Evolutionary conservation across 2,113 vertebrate species (phyloP), one percentile per base, ranked within the genome.

Genomic region (Coreoperca whiteheadi): DNA sequence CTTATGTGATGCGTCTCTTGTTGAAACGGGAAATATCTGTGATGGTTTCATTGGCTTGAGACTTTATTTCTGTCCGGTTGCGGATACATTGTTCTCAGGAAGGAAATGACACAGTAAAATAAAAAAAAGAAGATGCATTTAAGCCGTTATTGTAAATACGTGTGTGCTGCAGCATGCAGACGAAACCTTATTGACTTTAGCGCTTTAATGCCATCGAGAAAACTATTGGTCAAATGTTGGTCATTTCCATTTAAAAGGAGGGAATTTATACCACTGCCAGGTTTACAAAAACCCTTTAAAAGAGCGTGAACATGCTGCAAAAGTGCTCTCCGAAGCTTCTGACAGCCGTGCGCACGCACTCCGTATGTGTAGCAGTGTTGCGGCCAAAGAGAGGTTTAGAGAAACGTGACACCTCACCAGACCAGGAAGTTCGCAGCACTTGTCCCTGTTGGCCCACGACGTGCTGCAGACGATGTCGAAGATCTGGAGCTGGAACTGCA

Each of bases 391-490:
- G 8, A 10, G 16, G 9, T 12, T 71, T 18, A 54, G 2, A 79
- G 2, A n/a, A 8, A 20, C 4, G 23, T 53, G 9, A 77, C n/a
- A 37, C 8, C 97, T 98, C 95, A 99, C 98, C 97, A 99, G 93
- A 73, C 95, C 96, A 25, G 98, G 98, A 78, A 99, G 96, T 83
- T 99, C 98, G 74, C 98, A 99, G 96, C 98, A 99, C 87, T 96
- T 97, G 94, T 99, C 98, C 84, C 95, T 95, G 93, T 90, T 93
- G 90, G 98, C 97, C 98, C 97, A 99, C 0, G 97, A 97, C 1
- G 97, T 97, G 79, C 97, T 97, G 91, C 98, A 99, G 83, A 97
- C 91, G 14, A 99, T 99, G 85, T 99, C 98, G 87, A 99, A 99
- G 94, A 96, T 96, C 94, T 99, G 98, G 67, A 99, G 93, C 94